phyloP scores from a whole-genome alignment of 2,888 invertebrate genomes.

The Amiota communis region DNA sequence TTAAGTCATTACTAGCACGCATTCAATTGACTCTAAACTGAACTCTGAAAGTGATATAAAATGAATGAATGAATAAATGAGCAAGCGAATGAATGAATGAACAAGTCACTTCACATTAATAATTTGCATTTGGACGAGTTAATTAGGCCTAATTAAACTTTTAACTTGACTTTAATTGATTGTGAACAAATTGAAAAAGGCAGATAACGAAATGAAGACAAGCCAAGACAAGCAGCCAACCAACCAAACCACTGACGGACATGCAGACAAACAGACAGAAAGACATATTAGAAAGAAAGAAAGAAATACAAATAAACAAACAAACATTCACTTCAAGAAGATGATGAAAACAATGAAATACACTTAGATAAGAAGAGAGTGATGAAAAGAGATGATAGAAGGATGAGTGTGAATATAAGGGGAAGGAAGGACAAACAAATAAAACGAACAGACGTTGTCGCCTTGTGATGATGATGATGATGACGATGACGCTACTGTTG shows the following conservation, averaged over 20 bases:
- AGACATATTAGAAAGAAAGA: neutral
- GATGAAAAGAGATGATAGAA: too few species aligned
- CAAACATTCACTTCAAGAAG: neutral
- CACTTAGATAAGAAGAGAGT: too few species aligned
- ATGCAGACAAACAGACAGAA: neutral
- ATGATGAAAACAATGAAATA: too few species aligned
- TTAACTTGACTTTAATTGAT: slow-evolving; percentile 64
- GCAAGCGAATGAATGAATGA: too few species aligned
- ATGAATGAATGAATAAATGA: too few species aligned
- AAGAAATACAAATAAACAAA: neutral
- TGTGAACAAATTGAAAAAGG: slow-evolving; percentile 61
- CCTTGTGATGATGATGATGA: neutral
- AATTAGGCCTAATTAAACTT: slow-evolving; percentile 65
- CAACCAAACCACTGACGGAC: neutral
- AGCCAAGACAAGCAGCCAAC: neutral
- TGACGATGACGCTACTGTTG: neutral
- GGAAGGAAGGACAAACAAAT: too few species aligned
- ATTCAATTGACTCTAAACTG: neutral
- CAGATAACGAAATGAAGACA: slow-evolving; percentile 26
- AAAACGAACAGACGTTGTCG: too few species aligned
- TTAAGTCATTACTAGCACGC: neutral
- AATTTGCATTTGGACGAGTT: slow-evolving; percentile 21
- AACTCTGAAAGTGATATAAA: too few species aligned
- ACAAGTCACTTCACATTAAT: neutral
- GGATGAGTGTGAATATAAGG: too few species aligned